phyloP scores from a whole-genome alignment of 2,113 vertebrate species.

The Castor canadensis region DNA sequence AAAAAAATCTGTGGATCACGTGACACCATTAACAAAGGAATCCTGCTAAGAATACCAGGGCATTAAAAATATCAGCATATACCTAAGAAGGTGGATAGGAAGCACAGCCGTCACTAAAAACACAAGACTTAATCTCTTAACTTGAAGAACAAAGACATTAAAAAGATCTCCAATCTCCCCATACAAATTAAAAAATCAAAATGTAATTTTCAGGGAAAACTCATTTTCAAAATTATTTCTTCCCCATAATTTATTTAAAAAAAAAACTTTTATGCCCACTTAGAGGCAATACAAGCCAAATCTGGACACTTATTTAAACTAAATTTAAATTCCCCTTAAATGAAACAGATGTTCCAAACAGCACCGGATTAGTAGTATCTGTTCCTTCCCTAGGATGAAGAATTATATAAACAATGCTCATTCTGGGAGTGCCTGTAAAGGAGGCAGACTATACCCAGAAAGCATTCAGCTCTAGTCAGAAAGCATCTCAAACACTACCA shows the following conservation, averaged over 20 bases:
- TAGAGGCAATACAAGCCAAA: not conserved
- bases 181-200: slow-evolving; percentile 15
- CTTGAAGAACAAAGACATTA: slow-evolving; percentile 1
- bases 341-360: not conserved
- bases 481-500: not conserved
- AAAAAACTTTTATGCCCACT: not conserved
- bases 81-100: not conserved
- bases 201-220: not conserved
- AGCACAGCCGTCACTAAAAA: not conserved
- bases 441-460: not conserved
- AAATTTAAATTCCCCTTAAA: slow-evolving; percentile 1
- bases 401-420: not conserved
- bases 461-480: not conserved
- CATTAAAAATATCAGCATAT: slow-evolving; percentile 1
- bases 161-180: not conserved
- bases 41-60: not conserved
- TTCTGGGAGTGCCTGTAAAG: not conserved
- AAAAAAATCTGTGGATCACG: not conserved
- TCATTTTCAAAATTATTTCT: slow-evolving; percentile 10
- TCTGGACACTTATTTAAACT: slow-evolving; percentile 10
- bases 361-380: not conserved
- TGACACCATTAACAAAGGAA: not conserved
- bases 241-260: not conserved
- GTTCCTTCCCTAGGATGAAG: not conserved
- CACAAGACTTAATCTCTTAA: slow-evolving; percentile 21